phyloP scores from a whole-genome alignment of 2,797 vertebrate genomes.

The Sardinella longiceps region DNA sequence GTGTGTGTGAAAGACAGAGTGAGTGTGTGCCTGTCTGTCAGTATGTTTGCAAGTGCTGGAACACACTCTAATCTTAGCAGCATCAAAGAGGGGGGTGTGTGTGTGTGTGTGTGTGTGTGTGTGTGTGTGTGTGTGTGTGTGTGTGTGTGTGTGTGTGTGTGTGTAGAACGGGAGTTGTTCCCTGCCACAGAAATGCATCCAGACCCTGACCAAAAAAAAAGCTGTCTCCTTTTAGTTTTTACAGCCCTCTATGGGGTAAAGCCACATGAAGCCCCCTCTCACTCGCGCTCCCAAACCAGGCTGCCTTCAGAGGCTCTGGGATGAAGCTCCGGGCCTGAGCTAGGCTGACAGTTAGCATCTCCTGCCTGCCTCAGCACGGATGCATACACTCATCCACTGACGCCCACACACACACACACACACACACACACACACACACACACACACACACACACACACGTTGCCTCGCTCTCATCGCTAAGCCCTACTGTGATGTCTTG shows the following conservation, averaged over 20 bases:
- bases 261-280: background rate
- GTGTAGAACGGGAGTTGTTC: background rate
- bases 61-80: background rate
- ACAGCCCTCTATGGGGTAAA: background rate
- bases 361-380: too few species aligned
- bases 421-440: too few species aligned
- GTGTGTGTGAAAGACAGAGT: background rate
- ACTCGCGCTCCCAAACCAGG: background rate
- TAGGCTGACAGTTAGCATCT: background rate
- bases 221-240: background rate
- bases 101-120: background rate
- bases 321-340: background rate
- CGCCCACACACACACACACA: background rate
- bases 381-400: background rate
- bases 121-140: too few species aligned
- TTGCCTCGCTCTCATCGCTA: background rate
- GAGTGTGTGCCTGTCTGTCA: background rate
- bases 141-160: too few species aligned
- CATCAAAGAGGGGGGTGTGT: background rate
- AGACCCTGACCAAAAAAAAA: background rate
- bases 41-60: background rate
- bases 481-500: background rate
- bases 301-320: background rate
- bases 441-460: too few species aligned
- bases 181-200: background rate